Evolutionary conservation across 2,113 vertebrate species (phyloP), one percentile per base, ranked within the genome.

Genomic region (Mugil cephalus): DNA sequence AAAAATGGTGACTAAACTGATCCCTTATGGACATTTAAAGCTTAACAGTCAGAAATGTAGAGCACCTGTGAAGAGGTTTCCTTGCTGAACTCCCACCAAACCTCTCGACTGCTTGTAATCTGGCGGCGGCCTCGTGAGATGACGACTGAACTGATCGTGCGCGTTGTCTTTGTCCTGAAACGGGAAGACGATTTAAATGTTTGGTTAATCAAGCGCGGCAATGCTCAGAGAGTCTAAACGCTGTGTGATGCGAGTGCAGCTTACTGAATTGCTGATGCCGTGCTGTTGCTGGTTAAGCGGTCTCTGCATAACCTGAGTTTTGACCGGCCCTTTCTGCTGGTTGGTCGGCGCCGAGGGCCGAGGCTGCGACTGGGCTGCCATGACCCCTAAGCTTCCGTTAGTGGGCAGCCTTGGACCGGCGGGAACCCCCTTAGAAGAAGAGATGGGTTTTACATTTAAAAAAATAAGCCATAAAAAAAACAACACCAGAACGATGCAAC

Each of bases 81-180:
- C 54, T 77, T 95, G 93, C 50, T 95, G 96, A 59, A 95, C 89
- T 70, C 85, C 95, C 70, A 94, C 94, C 68, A 95, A 68, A 0
- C 93, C 94, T 90, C 96, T 95, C 51, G 97, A 92, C 84, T 98
- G 96, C 92, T 98, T 97, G 65, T 98, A 99, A 82, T 98, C 98
- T 13, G 98, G 98, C 4, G 97, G 98, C 3, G 96, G 98, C 67
- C 97, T 94, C 34, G 96, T 96, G 80, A 98, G 91, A 84, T 98
- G 97, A 60, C 96, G 94, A 72, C 93, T 98, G 82, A 97, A 92
- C 84, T 97, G 96, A 83, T 98, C 98, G 61, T 96, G 96, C 12
- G 94, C 52, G 38, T 81, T 88, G 47, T 95, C 95, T 90, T 98
- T 98, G 82, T 98, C 97, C 98, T 99, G 76, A 40, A 92, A 87